Conservation (phyloP, 2,113 vertebrate species). For the Pantherophis guttatus region DNA sequence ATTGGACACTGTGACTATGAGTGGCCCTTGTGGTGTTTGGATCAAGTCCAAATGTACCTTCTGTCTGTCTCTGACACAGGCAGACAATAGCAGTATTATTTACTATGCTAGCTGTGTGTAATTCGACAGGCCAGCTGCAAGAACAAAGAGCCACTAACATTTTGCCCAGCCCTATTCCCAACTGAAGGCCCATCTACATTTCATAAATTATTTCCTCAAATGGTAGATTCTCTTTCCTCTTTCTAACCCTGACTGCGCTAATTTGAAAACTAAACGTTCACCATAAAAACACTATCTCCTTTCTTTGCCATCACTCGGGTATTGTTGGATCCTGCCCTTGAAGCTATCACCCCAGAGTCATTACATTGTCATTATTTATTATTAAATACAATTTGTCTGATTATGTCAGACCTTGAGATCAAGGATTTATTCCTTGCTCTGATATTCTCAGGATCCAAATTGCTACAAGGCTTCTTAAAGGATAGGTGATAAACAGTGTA, state of each 20-base stretch:
- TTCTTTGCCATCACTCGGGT: conserved; percentile 40
- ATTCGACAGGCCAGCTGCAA: conserved; percentile 80
- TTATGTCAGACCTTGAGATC: conserved; percentile 19
- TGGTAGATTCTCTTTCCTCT: conserved; percentile 50
- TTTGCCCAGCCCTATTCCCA: conserved; percentile 72
- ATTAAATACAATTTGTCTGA: neutral
- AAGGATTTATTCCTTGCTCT: neutral
- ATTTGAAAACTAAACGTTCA: conserved; percentile 51
- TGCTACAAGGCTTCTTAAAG: neutral
- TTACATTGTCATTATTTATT: conserved; percentile 23
- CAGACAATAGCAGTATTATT: conserved; percentile 83
- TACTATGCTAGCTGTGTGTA: conserved; percentile 73
- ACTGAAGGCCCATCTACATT: conserved; percentile 64
- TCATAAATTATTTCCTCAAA: conserved; percentile 73
- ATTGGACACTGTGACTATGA: conserved; percentile 81
- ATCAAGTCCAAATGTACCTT: conserved; percentile 78
- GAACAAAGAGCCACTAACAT: conserved; percentile 76
- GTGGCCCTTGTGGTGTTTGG: conserved; percentile 80
- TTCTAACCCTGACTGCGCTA: conserved; percentile 49
- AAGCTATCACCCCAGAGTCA: conserved; percentile 25
- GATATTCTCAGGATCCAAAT: conserved; percentile 25
- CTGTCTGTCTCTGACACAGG: conserved; percentile 80
- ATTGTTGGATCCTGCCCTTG: conserved; percentile 26
- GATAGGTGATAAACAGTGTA: neutral
- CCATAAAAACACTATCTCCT: conserved; percentile 32